Evolutionary conservation across 2,888 invertebrate genomes (phyloP), one percentile per base, ranked within the genome.

Genomic region (Eupithecia insigniata): DNA sequence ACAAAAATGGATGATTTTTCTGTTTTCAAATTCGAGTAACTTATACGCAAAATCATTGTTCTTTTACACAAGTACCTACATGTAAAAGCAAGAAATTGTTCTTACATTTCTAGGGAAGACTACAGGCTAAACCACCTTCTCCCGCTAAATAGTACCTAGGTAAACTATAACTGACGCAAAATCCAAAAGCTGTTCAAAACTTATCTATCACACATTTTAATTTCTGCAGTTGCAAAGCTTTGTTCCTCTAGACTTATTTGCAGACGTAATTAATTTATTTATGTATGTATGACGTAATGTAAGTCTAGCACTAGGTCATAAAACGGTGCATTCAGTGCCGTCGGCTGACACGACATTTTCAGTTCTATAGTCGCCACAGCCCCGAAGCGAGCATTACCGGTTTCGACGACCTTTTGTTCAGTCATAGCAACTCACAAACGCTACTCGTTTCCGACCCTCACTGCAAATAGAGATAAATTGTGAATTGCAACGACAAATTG

Each of bases 331-430:
- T 82, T 82, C 78, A 74, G 77, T 77, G 82, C 82, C 83, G 82
- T 80, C 83, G 81, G 83, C 83, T 85, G 84, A 84, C 87, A 83
- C 80, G 81, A 82, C 84, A 85, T 84, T 84, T 82, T 82, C 81
- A 79, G 83, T 81, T 80, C 77, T 71, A 73, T 80, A 79, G 80
- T 82, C 79, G 82, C 86, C 87, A 85, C 89, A 89, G 88, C 88
- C 86, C 86, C 83, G 87, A 88, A 87, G 87, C 84, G 87, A 84
- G 86, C 89, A 89, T 90, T 89, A 87, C 88, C 88, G 84, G 86
- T 86, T 86, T 85, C 86, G 82, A 82, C 84, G 86, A 89, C 86
- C 90, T 90, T 90, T 91, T 90, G 90, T 90, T 86, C 84, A 80
- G 81, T 36, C 62, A 46, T 83, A 80, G 80, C 64, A 66, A 22